Base-by-base conservation (phyloP, 1,140 invertebrate genomes). In the Campodea augens region DNA sequence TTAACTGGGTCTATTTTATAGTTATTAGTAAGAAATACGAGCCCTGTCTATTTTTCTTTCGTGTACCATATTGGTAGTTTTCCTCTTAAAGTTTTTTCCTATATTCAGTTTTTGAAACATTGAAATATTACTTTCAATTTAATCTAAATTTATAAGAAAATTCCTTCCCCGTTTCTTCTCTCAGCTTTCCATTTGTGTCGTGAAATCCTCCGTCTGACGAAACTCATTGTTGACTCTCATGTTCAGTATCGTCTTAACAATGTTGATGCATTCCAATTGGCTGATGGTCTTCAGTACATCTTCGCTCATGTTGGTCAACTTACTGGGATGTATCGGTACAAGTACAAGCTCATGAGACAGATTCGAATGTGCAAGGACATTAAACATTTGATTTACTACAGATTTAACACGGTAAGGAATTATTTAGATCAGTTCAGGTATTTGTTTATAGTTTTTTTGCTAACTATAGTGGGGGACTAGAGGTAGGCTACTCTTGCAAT, bases 291-390 rank as follows among this genome's bases (percentile, higher is more conserved):
- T n/a, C 96, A 99, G 62, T 99, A 99, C 58, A 92, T 98, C 37
- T 99, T 99, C 67, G 90, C 95, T 18, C 96, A 99, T 60, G 95
- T 99, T 22, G 96, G 96, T 7, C 96, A 99, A 63, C 67, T 99
- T 13, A 99, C 96, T 3, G 96, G 96, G 61, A 99, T 99, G 96
- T 99, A 99, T 65, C 72, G 96, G 38, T 98, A 98, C 70, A 98
- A 98, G 58, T 99, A 99, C 66, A 99, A 99, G 62, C 68, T 99
- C 13, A 99, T 99, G 95, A 77, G 91, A 58, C 96, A 99, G 69
- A 98, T 99, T 51, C 68, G 96, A 41, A 99, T 99, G 95, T 98
- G 95, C 69, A 99, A 99, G 63, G 96, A 99, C 68, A 69, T 99
- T 49, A 99, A 99, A 58, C 96, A 99, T 73, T 68, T 99, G 42